Base-by-base conservation (phyloP, 2,113 vertebrate genomes). In the Puffinus mauretanicus region DNA sequence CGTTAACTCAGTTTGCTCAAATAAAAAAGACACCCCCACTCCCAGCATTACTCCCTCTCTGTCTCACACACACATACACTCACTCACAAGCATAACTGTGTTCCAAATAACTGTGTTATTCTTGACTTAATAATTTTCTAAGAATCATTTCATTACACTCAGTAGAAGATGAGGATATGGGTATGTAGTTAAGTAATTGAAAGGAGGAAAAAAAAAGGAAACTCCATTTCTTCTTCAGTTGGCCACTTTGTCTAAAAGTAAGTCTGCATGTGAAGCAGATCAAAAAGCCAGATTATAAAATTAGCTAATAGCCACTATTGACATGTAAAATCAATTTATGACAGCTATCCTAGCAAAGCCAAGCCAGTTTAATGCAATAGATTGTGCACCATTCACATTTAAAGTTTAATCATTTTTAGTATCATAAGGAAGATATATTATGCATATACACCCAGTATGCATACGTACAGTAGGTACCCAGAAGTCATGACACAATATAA, bases 71-170 rank as follows among this genome's bases (percentile, higher is more conserved):
- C 20, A 34, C 34, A 73, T 26, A 27, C 8, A 7, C 62, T 90
- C 86, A 92, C n/a, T 92, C 95, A 96, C 38, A 86, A 66, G 69
- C 36, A 34, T 61, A 97, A 75, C 80, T 60, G 32, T 83, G 86
- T 97, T 95, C 87, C 70, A 94, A 91, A 96, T n/a, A n/a, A n/a
- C n/a, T n/a, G n/a, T n/a, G n/a, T n/a, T n/a, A n/a, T n/a, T 86
- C 62, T 16, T 44, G 7, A 82, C 67, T 86, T 93, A 78, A 82
- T 90, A 95, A 94, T 95, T 94, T 81, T 94, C 93, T 82, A 92
- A 95, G 76, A 97, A 95, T 85, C 55, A 91, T 65, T 95, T 96
- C 64, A 96, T 95, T 95, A 60, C 64, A 88, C 93, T 97, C 71
- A 87, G 27, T 76, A 66, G 49, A 96, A 96, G 73, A 96, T 94